phyloP scores from a whole-genome alignment of 2,113 vertebrate species.

The Pteronura brasiliensis region DNA sequence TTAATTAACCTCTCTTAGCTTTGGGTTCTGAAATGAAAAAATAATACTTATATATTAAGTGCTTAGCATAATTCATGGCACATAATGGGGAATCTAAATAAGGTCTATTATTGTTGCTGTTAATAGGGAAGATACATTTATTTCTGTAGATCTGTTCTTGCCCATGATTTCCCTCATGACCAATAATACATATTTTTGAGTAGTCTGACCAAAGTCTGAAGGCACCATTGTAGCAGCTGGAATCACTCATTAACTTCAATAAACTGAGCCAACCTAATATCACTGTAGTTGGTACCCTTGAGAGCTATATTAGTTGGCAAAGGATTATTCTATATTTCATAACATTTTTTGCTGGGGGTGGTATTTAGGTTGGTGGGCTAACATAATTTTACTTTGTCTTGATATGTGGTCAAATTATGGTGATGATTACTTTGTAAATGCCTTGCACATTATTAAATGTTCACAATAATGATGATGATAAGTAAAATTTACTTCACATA shows the following conservation, averaged over 20 bases:
- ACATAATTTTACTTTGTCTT: background rate
- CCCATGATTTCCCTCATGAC: background rate
- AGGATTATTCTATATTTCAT: background rate
- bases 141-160: constrained; percentile 1
- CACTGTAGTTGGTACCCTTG: background rate
- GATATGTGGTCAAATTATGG: background rate
- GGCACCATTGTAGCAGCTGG: background rate
- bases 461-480: background rate
- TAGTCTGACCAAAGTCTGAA: background rate
- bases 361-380: background rate
- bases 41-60: background rate
- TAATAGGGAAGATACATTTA: constrained; percentile 5
- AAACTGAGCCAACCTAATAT: background rate
- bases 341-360: background rate
- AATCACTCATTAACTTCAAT: background rate
- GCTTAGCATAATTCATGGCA: background rate
- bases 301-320: constrained; percentile 13
- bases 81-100: background rate
- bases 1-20: background rate
- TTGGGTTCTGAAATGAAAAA: constrained; percentile 24
- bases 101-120: background rate
- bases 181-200: constrained; percentile 14
- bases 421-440: background rate
- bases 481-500: background rate
- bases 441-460: background rate